These are phyloP conservation scores for Gymnoscelis rufifasciata DNA, from an alignment of 2,888 invertebrate species.

Conservation along the genomic window DNA sequence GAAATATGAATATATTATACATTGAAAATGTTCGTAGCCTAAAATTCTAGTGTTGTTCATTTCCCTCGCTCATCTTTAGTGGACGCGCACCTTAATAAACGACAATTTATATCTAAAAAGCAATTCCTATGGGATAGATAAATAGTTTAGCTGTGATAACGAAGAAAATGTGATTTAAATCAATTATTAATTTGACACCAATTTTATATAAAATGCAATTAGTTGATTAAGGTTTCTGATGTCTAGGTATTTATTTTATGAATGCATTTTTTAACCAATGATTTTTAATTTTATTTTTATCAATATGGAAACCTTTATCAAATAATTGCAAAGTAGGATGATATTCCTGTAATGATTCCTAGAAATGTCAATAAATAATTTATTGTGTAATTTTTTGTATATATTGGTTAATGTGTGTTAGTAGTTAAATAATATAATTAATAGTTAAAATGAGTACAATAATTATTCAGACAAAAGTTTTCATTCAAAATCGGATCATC, in stretches of 20 bases:
- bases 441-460: slow-evolving; percentile 63
- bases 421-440: not conserved
- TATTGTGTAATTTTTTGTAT: not conserved
- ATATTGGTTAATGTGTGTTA: no score
- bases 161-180: slow-evolving; percentile 50
- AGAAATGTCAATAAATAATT: slow-evolving; percentile 3
- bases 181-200: slow-evolving; percentile 48
- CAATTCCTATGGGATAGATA: slow-evolving; percentile 1
- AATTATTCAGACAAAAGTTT: no score
- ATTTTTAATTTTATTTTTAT: not conserved
- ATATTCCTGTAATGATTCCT: slow-evolving; percentile 1
- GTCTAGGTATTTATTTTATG: not conserved
- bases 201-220: slow-evolving; percentile 9
- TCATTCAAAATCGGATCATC: no score
- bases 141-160: slow-evolving; percentile 33
- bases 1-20: no score
- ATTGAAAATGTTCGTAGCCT: not conserved
- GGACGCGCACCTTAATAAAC: no score
- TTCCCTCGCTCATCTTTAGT: no score
- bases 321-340: not conserved
- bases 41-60: no score
- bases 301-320: not conserved
- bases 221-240: not conserved
- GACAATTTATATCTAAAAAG: not conserved
- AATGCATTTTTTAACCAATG: not conserved